Conservation (phyloP, 2,113 vertebrate genomes). For the Engraulis encrasicolus region DNA sequence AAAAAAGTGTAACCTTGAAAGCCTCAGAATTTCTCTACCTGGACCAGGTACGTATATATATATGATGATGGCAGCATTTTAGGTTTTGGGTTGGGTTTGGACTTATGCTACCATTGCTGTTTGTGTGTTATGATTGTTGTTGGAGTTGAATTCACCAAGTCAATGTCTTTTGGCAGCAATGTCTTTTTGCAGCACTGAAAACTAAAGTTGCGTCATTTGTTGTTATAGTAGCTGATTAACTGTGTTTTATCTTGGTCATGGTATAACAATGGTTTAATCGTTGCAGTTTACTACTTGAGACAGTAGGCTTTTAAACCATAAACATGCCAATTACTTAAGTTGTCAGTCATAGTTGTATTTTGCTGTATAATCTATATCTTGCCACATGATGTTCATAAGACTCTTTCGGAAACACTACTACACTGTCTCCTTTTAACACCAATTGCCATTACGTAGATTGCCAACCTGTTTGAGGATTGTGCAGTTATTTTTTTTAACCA, state of each 20-base stretch:
- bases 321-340: background rate
- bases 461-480: no score
- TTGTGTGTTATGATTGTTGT: background rate
- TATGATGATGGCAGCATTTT: constrained; percentile 13
- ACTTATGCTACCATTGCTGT: background rate
- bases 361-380: background rate
- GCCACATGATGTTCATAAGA: background rate
- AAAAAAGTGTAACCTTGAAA: no score
- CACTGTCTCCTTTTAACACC: background rate
- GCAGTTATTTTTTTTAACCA: background rate
- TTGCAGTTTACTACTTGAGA: background rate
- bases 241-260: background rate
- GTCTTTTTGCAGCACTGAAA: background rate
- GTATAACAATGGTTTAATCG: background rate
- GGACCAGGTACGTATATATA: no score
- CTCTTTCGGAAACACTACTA: background rate
- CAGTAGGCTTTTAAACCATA: background rate
- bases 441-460: no score
- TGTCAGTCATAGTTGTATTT: background rate
- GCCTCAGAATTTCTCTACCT: no score
- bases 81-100: background rate
- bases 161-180: no score
- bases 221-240: background rate
- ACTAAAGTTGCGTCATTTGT: background rate
- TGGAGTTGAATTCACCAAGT: background rate